Evolutionary conservation across 2,888 invertebrate species (phyloP), one percentile per base, ranked within the genome.

Genomic region (Graphium colonna): DNA sequence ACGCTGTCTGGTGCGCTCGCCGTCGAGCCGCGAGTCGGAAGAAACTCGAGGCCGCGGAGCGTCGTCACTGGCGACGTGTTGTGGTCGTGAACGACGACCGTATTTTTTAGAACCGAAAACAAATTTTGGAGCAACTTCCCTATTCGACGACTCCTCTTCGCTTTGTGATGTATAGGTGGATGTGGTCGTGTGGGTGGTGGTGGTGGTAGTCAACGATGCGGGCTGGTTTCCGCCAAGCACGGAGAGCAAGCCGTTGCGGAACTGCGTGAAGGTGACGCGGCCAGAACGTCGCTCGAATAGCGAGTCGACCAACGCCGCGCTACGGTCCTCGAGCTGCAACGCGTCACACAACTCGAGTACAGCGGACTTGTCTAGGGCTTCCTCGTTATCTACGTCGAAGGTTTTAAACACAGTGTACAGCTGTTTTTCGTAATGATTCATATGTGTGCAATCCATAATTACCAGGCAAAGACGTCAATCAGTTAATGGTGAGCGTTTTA

Each of bases 371-470:
- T 94, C 93, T 61, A 96, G 79, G 67, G 93, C 91, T 63, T 94
- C 94, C 69, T 91, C 90, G 68, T 92, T 92, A 72, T 93, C 92
- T 61, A 91, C 90, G 80, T 95, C 94, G 83, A 95, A 95, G 72
- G 94, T 95, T 77, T 94, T 93, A 74, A 95, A 96, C 73, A 95
- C 95, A 67, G 93, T 92, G 67, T 94, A 92, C 69, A 96, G 91
- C 88, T 95, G 95, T 82, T 94, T 93, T 79, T 96, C 96, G 75
- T 96, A 95, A 41, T 94, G 95, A 87, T 95, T 94, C 77, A 92
- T 79, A 56, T 79, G 78, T 58, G 69, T 68, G 68, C 73, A 71
- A 62, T 81, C 87, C 87, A 88, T 86, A 59, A 38, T 43, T 48
- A 48, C 13, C 5, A 28, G 62, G 64, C 69, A 39, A 44, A 39